Percentiles rank a stretch among this genome's conserved stretches.
phyloP scores from a whole-genome alignment of 2,888 invertebrate genomes.

The Dasypolia templi region DNA sequence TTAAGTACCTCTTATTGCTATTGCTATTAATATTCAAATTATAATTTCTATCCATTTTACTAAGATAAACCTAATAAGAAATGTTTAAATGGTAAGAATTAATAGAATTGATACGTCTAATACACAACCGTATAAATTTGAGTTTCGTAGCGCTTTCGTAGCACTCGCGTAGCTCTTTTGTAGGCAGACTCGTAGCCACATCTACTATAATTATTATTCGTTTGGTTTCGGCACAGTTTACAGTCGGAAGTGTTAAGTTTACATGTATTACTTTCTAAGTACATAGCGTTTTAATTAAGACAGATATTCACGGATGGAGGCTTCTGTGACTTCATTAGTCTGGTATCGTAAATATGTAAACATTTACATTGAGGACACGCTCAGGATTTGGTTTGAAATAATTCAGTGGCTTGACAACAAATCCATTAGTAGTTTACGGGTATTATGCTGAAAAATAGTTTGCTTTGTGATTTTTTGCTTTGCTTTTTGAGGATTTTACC shows the following conservation, averaged over 20 bases:
- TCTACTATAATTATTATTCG: conserved; percentile 44
- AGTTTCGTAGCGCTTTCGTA: conserved; percentile 28
- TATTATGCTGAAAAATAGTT: neutral
- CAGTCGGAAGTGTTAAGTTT: conserved; percentile 28
- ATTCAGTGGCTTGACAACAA: neutral
- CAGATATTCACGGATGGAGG: conserved; percentile 18
- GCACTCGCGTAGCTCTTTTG: conserved; percentile 27
- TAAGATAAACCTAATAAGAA: conserved; percentile 18
- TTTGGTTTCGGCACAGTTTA: conserved; percentile 42
- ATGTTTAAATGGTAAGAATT: conserved; percentile 1
- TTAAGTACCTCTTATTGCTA: conserved; percentile 57
- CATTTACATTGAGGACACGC: conserved; percentile 27
- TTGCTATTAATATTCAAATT: conserved; percentile 55
- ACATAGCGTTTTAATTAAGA: conserved; percentile 40
- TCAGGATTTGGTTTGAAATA: conserved; percentile 12
- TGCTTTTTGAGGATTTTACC: neutral
- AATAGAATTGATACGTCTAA: neutral
- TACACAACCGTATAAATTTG: conserved; percentile 13
- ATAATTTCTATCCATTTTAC: conserved; percentile 16
- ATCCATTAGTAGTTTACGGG: neutral
- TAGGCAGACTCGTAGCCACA: conserved; percentile 44
- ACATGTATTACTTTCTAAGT: conserved; percentile 25
- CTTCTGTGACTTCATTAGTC: conserved; percentile 36
- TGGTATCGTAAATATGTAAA: conserved; percentile 41
- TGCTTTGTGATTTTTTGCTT: neutral